Evolutionary conservation across 2,113 vertebrate genomes (phyloP), one percentile per base, ranked within the genome.

Genomic region (Marmota flaviventris): DNA sequence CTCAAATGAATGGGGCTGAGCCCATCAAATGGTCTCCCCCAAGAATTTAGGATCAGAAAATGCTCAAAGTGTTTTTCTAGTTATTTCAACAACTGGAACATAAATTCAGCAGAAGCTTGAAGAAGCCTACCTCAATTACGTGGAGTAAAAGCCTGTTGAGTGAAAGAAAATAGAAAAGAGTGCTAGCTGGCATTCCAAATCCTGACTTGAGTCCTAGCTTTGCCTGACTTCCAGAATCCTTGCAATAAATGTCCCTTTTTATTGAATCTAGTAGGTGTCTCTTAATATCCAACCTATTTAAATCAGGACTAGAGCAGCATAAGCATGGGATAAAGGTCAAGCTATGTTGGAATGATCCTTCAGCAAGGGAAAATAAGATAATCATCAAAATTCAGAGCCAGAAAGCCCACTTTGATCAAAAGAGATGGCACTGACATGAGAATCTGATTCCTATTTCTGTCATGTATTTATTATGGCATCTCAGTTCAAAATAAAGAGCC

Each of bases 401-500:
- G 39, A 94, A 96, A 97, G 20, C 61, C 11, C 39, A 84, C 53
- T 73, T 20, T 83, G 77, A 79, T 94, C 86, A 85, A 34, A 89
- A 86, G 58, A 93, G 9, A 95, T n/a, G 63, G 34, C 69, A 45
- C 70, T 87, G 79, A 61, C 67, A 37, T n/a, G 58, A 77, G 48
- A 91, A 65, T 89, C 0, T 92, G 83, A 84, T 76, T 94, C 45
- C 86, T 75, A 63, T 22, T 87, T 94, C 63, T 86, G 24, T 61
- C 79, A 29, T 48, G 22, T 85, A 95, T 92, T 84, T 89, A 86
- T 93, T 83, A 88, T n/a, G 39, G 56, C 22, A 17, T 48, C 82
- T 95, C 45, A n/a, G 76, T n/a, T 93, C 84, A 94, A 83, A 89
- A 79, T 77, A 91, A 96, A 94, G 39, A 84, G 32, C 25, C 34